Evolutionary conservation across 2,888 invertebrate species (phyloP).

Genomic region (Notodromas monacha): DNA sequence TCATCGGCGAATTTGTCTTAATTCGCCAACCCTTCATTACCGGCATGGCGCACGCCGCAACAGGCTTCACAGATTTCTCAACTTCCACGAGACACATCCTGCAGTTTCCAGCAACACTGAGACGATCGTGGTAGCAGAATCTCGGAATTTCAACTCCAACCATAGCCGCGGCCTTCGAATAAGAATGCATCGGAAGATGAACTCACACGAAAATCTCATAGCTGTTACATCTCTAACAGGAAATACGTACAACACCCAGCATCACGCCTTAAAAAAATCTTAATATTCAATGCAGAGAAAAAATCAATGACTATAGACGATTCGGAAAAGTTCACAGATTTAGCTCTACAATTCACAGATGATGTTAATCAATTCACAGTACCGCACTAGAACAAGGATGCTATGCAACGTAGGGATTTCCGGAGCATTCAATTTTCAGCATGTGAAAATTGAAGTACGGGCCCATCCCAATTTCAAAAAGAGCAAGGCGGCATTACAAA

Average conservation of each 20-base stretch:
- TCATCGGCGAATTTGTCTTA: conserved; percentile 84
- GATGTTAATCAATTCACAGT: too few relatives aligned
- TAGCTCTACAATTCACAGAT: too few relatives aligned
- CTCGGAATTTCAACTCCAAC: conserved; percentile 90
- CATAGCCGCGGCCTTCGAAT: conserved; percentile 83
- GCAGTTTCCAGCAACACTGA: conserved; percentile 95
- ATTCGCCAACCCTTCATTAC: conserved; percentile 99
- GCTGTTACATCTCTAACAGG: neutral
- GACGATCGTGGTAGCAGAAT: conserved; percentile 93
- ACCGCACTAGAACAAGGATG: too few relatives aligned
- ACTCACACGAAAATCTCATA: neutral
- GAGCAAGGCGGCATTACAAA: too few relatives aligned
- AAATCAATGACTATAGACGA: conserved; percentile 1
- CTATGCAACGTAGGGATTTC: too few relatives aligned
- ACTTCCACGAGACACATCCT: conserved; percentile 99
- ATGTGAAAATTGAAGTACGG: too few relatives aligned
- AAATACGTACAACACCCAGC: neutral
- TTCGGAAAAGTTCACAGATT: too few relatives aligned
- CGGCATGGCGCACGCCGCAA: conserved; percentile 98
- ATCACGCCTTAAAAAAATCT: conserved; percentile 1
- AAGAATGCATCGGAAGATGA: too few relatives aligned
- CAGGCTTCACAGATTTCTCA: conserved; percentile 87
- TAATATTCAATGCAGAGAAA: conserved; percentile 6
- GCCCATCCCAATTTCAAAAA: too few relatives aligned
- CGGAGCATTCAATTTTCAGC: too few relatives aligned